Evolutionary conservation across 1,140 invertebrate species (phyloP), one percentile per base, ranked within the genome.

Genomic region (Lanistes nyassanus): DNA sequence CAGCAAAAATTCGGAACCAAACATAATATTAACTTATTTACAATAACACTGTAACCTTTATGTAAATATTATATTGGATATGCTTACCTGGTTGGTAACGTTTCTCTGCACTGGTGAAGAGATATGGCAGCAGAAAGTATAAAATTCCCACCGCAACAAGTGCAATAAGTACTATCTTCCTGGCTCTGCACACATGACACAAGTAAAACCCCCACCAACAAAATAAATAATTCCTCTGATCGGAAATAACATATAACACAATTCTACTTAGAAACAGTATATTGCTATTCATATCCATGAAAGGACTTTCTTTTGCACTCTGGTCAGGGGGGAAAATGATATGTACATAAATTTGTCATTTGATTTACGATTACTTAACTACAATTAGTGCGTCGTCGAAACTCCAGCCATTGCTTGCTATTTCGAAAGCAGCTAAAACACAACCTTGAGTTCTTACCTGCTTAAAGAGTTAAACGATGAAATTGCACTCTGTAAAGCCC

Each of bases 51-150:
- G n/a, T n/a, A n/a, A n/a, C n/a, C n/a, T 11, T 36, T 31, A 66
- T 16, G n/a, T 5, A 56, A 31, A 58, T 5, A 71, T 64, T 21
- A 64, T 74, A n/a, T 62, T 74, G 21, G 37, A 39, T 58, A 21
- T 39, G 47, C 75, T 39, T 51, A 72, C 58, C 51, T 73, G 58
- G 51, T 56, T 68, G 60, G 34, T 39, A 67, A 42, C 42, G 37
- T 29, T 7, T 55, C 19, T 70, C 34, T 23, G 29, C 36, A 58
- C 31, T 58, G 3, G 73, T 58, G 74, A 83, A 81, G 16, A 84
- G 60, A 36, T 76, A 75, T 39, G 83, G 81, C 39, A 74, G 79
- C 71, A 85, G 58, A 66, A 80, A 85, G 75, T 83, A 85, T 9
- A 85, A 26, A 6, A 85, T 55, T 26, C 76, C 64, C 6, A 85